These are phyloP conservation scores for Selene dorsalis DNA, from an alignment of 2,797 vertebrate genomes.

Conservation along the genomic window DNA sequence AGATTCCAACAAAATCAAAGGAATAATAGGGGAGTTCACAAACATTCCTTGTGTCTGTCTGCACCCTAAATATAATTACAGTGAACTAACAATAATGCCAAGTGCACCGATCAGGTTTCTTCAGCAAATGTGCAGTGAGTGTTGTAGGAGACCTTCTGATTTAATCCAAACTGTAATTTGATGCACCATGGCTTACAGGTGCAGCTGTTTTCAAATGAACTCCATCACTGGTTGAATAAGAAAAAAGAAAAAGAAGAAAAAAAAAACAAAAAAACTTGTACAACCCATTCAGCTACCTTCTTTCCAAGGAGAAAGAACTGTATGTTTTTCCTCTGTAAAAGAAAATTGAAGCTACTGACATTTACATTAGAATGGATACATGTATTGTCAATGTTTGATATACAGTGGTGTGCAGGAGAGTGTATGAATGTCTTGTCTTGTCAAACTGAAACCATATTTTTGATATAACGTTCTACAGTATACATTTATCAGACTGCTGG, in stretches of 20 bases:
- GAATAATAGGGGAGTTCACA: constrained; percentile 19
- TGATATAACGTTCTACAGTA: constrained; percentile 18
- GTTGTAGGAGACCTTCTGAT: constrained; percentile 54
- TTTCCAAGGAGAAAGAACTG: constrained; percentile 27
- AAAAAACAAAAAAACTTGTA: neutral
- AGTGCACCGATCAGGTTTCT: constrained; percentile 16
- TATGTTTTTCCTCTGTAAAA: neutral
- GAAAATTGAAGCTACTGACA: constrained; percentile 6
- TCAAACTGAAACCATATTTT: constrained; percentile 39
- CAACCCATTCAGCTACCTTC: neutral
- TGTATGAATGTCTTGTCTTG: constrained; percentile 21
- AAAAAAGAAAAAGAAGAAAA: neutral
- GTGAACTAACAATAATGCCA: constrained; percentile 4
- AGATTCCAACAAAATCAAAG: constrained; percentile 2
- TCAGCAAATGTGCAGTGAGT: constrained; percentile 1
- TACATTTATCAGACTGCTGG: constrained; percentile 1
- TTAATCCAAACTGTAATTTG: constrained; percentile 42
- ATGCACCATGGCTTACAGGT: constrained; percentile 30
- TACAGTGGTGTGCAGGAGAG: neutral
- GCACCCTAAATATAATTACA: constrained; percentile 17
- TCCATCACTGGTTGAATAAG: neutral
- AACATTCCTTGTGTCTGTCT: neutral
- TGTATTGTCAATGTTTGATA: constrained; percentile 23
- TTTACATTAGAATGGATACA: constrained; percentile 16
- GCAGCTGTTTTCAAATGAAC: constrained; percentile 46